Percentiles rank a stretch among this genome's conserved stretches.
phyloP scores from a whole-genome alignment of 2,888 invertebrate species.

The Desoria tigrina region DNA sequence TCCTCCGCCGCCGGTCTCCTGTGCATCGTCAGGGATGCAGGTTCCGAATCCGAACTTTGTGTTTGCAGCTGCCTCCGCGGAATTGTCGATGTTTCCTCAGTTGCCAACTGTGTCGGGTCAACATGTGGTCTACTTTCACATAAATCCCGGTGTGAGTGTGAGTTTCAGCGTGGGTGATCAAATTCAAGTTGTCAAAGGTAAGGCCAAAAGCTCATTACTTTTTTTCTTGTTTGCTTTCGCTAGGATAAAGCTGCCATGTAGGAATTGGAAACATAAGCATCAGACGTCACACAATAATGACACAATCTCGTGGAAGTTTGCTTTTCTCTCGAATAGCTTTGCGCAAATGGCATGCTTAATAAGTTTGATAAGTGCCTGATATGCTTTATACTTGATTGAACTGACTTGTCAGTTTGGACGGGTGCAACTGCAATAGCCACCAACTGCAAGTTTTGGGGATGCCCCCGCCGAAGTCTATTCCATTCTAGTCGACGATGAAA shows the following conservation, averaged over 20 bases:
- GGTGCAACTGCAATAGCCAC: too few species aligned
- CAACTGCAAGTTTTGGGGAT: too few species aligned
- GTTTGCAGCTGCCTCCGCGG: conserved; percentile 50
- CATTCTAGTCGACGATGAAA: too few species aligned
- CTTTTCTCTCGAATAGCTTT: too few species aligned
- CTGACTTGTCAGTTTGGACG: too few species aligned
- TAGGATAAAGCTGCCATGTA: neutral
- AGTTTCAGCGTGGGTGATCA: conserved; percentile 72
- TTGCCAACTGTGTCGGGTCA: conserved; percentile 56
- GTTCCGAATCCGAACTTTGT: conserved; percentile 45
- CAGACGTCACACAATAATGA: too few species aligned
- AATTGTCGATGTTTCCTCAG: conserved; percentile 44
- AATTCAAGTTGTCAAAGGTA: conserved; percentile 74
- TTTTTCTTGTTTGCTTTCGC: neutral
- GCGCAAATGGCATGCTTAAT: too few species aligned
- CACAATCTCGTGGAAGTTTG: too few species aligned
- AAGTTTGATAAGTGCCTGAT: too few species aligned
- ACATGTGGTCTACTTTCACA: conserved; percentile 72
- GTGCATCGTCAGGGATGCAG: conserved; percentile 8
- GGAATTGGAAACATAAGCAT: too few species aligned
- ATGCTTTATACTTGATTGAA: too few species aligned
- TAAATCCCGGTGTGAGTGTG: conserved; percentile 75
- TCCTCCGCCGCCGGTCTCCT: conserved; percentile 9
- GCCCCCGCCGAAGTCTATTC: too few species aligned
- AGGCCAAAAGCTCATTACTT: conserved; percentile 55